These are phyloP conservation scores for Bothrops jararaca DNA, from an alignment of 2,113 vertebrate genomes.

Conservation along the genomic window DNA sequence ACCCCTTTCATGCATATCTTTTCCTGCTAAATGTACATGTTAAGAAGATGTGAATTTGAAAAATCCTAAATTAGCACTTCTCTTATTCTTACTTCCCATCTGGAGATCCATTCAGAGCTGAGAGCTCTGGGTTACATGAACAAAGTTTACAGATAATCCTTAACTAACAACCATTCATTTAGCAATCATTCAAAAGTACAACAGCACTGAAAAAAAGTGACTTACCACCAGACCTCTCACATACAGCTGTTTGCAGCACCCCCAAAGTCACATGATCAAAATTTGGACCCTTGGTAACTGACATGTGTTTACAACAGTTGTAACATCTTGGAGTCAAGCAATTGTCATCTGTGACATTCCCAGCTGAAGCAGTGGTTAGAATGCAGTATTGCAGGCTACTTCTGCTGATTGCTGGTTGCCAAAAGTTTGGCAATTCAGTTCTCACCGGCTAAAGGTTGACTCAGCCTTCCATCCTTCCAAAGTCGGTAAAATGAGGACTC, in stretches of 20 bases:
- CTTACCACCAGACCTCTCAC: background rate
- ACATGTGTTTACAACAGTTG: background rate
- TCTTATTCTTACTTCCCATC: background rate
- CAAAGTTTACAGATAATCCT: background rate
- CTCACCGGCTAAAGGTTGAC: no score
- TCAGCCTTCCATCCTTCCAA: no score
- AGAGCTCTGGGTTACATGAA: background rate
- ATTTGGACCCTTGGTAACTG: background rate
- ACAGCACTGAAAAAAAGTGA: background rate
- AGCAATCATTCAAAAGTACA: background rate
- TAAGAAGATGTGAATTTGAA: background rate
- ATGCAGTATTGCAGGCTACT: no score
- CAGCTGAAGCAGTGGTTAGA: no score
- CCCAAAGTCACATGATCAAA: background rate
- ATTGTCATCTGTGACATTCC: background rate
- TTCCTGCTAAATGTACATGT: background rate
- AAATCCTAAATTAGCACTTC: background rate
- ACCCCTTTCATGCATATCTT: background rate
- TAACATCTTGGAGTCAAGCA: no score
- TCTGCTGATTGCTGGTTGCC: no score
- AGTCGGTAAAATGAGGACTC: no score
- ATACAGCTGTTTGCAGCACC: background rate
- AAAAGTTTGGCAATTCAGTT: no score
- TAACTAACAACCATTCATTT: no score
- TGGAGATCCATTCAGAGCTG: background rate